Conservation (phyloP, 1,140 invertebrate species). For the Geopemphigus sp. region DNA sequence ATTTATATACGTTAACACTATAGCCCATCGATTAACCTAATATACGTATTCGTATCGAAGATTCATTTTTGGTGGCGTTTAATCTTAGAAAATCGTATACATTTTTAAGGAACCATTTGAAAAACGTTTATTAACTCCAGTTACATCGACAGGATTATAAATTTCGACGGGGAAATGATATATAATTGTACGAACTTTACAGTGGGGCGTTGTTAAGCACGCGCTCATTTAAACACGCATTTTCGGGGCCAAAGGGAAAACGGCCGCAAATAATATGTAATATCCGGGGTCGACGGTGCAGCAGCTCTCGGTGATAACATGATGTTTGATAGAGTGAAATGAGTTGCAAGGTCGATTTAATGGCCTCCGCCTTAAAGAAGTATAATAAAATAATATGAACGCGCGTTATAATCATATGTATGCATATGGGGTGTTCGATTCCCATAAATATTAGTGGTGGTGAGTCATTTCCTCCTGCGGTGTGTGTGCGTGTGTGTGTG, state of each 20-base stretch:
- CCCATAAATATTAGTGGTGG: constrained; percentile 21
- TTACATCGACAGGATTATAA: not conserved
- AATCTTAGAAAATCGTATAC: no score
- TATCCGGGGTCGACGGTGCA: not conserved
- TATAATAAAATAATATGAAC: not conserved
- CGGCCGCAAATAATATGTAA: not conserved
- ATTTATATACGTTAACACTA: no score
- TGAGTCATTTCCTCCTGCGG: constrained; percentile 1
- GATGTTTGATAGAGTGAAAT: constrained; percentile 26
- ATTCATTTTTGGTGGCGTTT: no score
- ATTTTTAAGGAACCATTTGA: no score
- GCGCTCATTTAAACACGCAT: not conserved
- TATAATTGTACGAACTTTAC: not conserved
- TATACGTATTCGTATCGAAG: no score
- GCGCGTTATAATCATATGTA: constrained; percentile 4
- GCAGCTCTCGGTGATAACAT: not conserved
- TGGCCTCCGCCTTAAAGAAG: constrained; percentile 12
- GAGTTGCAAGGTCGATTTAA: constrained; percentile 13
- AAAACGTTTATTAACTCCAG: not conserved
- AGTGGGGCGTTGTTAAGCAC: not conserved
- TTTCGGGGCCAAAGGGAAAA: not conserved
- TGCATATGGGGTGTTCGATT: constrained; percentile 17
- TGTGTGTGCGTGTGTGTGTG: no score
- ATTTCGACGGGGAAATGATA: not conserved
- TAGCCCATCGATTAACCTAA: no score